Base-by-base conservation (phyloP, 2,113 vertebrate genomes). In the Poicephalus gulielmi region DNA sequence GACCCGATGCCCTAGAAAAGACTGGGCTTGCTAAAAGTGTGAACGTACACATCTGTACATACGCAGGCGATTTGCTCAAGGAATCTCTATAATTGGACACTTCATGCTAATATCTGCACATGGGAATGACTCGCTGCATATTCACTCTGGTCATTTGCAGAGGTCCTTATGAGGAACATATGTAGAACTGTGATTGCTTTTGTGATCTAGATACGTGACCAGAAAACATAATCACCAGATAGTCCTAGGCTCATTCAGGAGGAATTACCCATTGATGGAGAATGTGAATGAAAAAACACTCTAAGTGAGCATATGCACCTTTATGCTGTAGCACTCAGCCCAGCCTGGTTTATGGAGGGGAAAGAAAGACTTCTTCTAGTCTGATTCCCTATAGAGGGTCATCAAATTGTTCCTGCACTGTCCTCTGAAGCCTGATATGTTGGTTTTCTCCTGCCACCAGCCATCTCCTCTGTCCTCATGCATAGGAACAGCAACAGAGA, bases 131-230 rank as follows among this genome's bases (percentile, higher is more conserved):
- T 92, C 0, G 3, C 70, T 53, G 49, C n/a, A 39, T 44, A 62
- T 75, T 81, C 80, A 46, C 90, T 86, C 78, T 57, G 95, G 92
- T 57, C 95, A 92, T 95, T 92, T 91, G 86, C 80, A 89, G 81
- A 92, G 66, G 88, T 92, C 81, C 77, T 96, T 84, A 89, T 35
- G 66, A 93, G 83, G 77, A 95, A 57, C 91, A 93, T 83, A 87
- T 85, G 96, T 66, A 92, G 77, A 83, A 79, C 83, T 89, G 74
- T 64, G 88, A 75, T 86, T 89, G 91, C 91, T 85, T 95, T 95
- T 92, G 91, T 94, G 69, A 66, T 94, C 55, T 79, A 35, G 13
- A 30, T 57, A 90, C 22, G 69, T 88, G 95, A 94, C 60, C 92
- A 86, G 95, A 62, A 94, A 88, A 81, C 5, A 1, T 73, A 94